Conservation (phyloP, 2,797 vertebrate species). For the Pangasius mekongensis region DNA sequence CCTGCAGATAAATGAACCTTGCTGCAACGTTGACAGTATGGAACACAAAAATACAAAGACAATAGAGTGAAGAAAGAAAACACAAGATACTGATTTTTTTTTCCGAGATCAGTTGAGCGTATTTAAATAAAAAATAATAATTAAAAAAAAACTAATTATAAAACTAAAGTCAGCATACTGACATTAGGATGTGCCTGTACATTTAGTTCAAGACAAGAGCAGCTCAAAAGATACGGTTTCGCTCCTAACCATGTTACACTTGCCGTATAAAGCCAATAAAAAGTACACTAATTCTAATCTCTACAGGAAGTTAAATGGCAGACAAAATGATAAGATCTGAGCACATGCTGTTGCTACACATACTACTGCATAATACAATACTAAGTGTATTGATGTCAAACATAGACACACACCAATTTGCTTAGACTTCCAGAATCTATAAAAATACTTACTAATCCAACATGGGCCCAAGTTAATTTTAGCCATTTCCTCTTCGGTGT, state of each 20-base stretch:
- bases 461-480: too few species aligned
- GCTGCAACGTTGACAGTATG: too few species aligned
- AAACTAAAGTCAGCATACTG: neutral
- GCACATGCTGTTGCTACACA: neutral
- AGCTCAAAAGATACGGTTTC: neutral
- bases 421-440: neutral
- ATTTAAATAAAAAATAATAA: neutral
- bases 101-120: neutral
- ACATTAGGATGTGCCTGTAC: neutral
- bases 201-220: neutral
- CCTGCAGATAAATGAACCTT: neutral
- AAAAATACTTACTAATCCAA: neutral
- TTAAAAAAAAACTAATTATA: neutral
- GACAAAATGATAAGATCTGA: neutral
- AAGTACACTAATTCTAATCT: neutral
- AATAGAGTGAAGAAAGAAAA: neutral
- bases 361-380: neutral
- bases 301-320: constrained; percentile 1
- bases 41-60: neutral
- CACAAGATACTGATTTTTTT: neutral
- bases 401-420: neutral
- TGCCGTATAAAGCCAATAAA: neutral
- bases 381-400: neutral
- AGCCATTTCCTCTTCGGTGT: neutral
- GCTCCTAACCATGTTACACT: neutral